Evolutionary conservation across 1,140 invertebrate genomes (phyloP).

Genomic region (Drosophila rufa): DNA sequence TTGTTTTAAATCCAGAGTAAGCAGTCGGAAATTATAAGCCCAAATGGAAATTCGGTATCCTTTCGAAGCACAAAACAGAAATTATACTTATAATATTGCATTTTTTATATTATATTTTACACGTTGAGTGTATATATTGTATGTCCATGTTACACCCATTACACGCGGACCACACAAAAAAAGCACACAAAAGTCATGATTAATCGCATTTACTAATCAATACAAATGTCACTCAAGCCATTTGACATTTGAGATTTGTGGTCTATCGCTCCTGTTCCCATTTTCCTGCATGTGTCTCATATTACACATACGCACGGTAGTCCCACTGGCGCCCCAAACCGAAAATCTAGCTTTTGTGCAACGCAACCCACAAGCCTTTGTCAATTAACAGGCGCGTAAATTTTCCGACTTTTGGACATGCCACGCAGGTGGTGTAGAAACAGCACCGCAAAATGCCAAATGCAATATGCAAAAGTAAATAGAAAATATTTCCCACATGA

Average conservation of each 20-base stretch:
- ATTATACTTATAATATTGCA: too few species aligned
- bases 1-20: too few species aligned
- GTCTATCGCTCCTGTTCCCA: constrained; percentile 39
- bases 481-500: constrained; percentile 33
- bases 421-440: constrained; percentile 31
- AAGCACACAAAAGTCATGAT: constrained; percentile 54
- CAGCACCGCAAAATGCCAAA: constrained; percentile 12
- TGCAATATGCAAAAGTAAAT: constrained; percentile 21
- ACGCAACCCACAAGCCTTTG: constrained; percentile 43
- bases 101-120: too few species aligned
- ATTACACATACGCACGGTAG: constrained; percentile 80
- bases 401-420: constrained; percentile 54
- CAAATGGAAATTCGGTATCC: too few species aligned
- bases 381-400: constrained; percentile 68
- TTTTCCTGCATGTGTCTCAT: constrained; percentile 27
- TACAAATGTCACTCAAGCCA: constrained; percentile 77
- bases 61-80: too few species aligned
- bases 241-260: constrained; percentile 81
- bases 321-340: constrained; percentile 36
- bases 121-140: constrained; percentile 6
- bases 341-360: constrained; percentile 18
- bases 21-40: too few species aligned
- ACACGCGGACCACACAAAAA: constrained; percentile 25
- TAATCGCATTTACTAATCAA: constrained; percentile 82
- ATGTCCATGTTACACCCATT: constrained; percentile 53